Conservation (phyloP, 2,888 invertebrate species). For the Acanthosepion esculentum region DNA sequence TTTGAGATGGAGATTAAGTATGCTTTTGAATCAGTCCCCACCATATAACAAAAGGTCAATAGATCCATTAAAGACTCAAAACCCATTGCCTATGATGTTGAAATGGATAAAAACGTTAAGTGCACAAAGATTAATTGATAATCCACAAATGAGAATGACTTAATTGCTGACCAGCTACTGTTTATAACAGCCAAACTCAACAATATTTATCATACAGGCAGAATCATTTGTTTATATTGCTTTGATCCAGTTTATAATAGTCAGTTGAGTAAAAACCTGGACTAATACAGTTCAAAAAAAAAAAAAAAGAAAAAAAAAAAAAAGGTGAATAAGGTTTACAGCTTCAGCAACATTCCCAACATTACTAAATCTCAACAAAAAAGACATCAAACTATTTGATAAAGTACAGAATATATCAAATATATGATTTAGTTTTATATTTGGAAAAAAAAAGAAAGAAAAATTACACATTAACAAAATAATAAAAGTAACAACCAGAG, state of each 20-base stretch:
- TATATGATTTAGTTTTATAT: too few species aligned
- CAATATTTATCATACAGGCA: not conserved
- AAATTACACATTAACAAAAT: too few species aligned
- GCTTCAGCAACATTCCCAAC: not conserved
- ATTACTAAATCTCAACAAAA: not conserved
- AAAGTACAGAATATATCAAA: too few species aligned
- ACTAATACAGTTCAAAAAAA: not conserved
- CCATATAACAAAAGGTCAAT: not conserved
- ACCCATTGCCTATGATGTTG: not conserved
- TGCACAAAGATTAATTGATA: conserved; percentile 20
- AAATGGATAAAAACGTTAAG: not conserved
- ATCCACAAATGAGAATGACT: not conserved
- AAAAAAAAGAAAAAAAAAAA: not conserved
- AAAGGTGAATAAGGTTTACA: not conserved
- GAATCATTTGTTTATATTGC: not conserved
- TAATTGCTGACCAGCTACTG: conserved; percentile 33
- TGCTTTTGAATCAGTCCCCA: not conserved
- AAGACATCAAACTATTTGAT: too few species aligned
- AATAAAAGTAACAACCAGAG: too few species aligned
- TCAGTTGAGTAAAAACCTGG: not conserved
- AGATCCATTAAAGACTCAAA: not conserved
- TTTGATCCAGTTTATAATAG: not conserved
- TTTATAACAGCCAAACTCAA: not conserved
- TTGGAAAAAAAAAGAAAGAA: too few species aligned
- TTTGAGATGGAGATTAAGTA: not conserved